Evolutionary conservation across 30 jellyfish, hydroid and myxozoan species (phyloP), one percentile per base, ranked within the genome.

Genomic region (Aurelia sp.): DNA sequence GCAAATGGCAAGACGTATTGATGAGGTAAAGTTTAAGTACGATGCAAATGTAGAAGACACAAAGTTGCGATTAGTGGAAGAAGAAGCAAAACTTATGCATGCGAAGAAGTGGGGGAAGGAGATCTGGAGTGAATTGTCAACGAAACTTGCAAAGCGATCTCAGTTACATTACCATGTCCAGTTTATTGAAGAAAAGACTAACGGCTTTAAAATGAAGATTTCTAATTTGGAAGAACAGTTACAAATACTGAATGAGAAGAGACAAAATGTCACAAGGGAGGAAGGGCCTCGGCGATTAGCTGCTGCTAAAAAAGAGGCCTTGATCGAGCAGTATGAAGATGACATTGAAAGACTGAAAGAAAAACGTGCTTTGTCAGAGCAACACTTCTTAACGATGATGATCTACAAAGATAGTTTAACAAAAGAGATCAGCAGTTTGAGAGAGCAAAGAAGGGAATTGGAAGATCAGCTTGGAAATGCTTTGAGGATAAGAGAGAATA

Each of bases 301-400:
- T 12, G 20, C 9, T 18, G 84, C 57, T n/a, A 64, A 51, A 18
- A 60, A 61, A 62, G 40, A 37, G 48, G 92, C 97, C 1, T 16
- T 80, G 67, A 51, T 81, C 9, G 90, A 89, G 50, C 94, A 89
- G 74, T 35, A 71, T 66, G 92, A 75, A 27, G 87, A 71, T 44
- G 88, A 68, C 44, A 85, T 84, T 13, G 61, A 53, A 30, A 80
- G 74, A 10, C 58, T 68, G 11, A 76, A 50, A 33, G 73, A 86
- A 82, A 78, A 91, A 40, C 22, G 60, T 33, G 74, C 71, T 50
- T 50, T 73, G 9, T 94, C 94, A 11, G 84, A 81, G 60, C 90
- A 80, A 81, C 89, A 86, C 40, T 50, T 78, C 16, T 20, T 64
- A 35, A 61, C 96, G 20, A 27, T 85, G 87, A 68, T 62, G 27